Base-by-base conservation (phyloP, 2,797 vertebrate species). In the Scomberomorus guttatus region DNA sequence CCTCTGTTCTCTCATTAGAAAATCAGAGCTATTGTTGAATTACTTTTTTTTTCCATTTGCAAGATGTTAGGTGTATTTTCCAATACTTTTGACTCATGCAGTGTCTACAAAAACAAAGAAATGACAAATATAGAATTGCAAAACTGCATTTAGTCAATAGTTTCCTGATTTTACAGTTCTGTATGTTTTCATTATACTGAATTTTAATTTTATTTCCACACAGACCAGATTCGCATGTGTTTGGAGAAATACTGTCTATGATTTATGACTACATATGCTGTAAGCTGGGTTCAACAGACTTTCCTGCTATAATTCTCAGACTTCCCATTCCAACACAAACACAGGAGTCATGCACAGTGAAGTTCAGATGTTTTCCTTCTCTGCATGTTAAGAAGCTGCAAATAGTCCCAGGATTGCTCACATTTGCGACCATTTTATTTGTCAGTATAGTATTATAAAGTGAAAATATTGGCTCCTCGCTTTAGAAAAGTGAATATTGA, bases 181-280 rank as follows among this genome's bases (percentile, higher is more conserved):
- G 69, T 56, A 7, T 84, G 60, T 77, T 83, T 72, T 79, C 42
- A 70, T 79, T 79, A n/a, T 37, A 72, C 62, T 72, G 7, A 24
- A 70, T 77, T 77, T 71, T 39, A 80, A 32, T 84, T 84, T 79
- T 10, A 46, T 59, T 44, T 71, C 57, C 9, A n/a, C 39, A 51
- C 27, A 51, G 56, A 32, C 54, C n/a, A 65, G 54, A 82, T 85
- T 82, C 79, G 29, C 58, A 61, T 32, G 72, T 73, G 24, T 81
- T 83, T 79, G 54, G 58, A 77, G 59, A 77, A 85, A 72, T 51
- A 72, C 22, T 78, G 68, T 34, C 39, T 1, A 10, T 91, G 90
- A 92, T 94, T 93, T 89, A 92, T 79, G 85, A 87, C 52, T 65
- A 67, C 84, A 75, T 67, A 66, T 75, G 82, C 87, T 77, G 62